Conservation (phyloP, 2,113 vertebrate genomes). For the Psilopsiagon aurifrons region DNA sequence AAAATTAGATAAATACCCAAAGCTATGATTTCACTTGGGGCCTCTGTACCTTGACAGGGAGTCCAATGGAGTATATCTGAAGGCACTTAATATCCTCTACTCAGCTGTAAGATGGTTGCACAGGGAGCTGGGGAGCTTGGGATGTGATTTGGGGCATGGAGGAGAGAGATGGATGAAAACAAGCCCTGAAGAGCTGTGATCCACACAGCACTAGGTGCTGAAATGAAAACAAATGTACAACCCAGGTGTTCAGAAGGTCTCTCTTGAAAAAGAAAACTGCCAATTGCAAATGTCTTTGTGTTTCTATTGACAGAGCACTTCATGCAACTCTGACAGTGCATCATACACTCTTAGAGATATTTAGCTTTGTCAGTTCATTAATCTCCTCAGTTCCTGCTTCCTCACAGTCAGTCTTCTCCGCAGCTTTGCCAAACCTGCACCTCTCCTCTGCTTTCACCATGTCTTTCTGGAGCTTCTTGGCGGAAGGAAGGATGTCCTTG, state of each 20-base stretch:
- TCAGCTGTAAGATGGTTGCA: conserved; percentile 66
- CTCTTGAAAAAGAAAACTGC: conserved; percentile 54
- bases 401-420: conserved; percentile 68
- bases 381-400: conserved; percentile 75
- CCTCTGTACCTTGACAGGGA: conserved; percentile 71
- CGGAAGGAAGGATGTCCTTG: conserved; percentile 60
- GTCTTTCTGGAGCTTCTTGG: conserved; percentile 72
- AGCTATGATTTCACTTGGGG: conserved; percentile 65
- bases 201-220: conserved; percentile 65
- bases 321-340: conserved; percentile 59
- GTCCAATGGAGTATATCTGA: conserved; percentile 81
- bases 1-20: conserved; percentile 66
- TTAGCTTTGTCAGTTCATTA: conserved; percentile 88
- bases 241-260: conserved; percentile 56
- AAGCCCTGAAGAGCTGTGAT: conserved; percentile 69
- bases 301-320: conserved; percentile 70
- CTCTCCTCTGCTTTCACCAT: conserved; percentile 47
- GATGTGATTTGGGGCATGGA: conserved; percentile 51
- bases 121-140: conserved; percentile 73
- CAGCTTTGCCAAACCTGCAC: conserved; percentile 57
- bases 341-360: conserved; percentile 86
- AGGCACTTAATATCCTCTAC: conserved; percentile 90
- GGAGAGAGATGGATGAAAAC: conserved; percentile 66
- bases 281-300: conserved; percentile 51
- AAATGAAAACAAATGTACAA: conserved; percentile 62